Base-by-base conservation (phyloP, 2,888 invertebrate species). In the Hedya salicella region DNA sequence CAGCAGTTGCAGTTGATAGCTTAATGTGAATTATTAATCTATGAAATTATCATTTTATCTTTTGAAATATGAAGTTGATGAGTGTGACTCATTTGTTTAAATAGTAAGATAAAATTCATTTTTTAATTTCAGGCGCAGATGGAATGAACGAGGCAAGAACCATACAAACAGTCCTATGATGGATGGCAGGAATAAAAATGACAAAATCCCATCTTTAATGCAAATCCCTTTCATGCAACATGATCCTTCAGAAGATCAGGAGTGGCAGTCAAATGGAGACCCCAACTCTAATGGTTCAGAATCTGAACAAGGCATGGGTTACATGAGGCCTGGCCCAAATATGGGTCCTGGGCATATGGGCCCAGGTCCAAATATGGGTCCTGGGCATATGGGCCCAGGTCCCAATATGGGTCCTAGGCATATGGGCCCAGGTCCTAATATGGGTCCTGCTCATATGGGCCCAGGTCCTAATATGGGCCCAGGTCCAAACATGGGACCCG, bases 161-260 rank as follows among this genome's bases (percentile, higher is more conserved):
- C 76, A 77, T 19, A 72, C 72, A 11, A 83, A 84, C 17, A 91
- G 88, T 71, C 91, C 89, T 3, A 78, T 74, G 19, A 82, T 80
- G 30, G 89, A 89, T 69, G 89, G 89, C 9, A 80, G 85, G 71
- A 86, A 80, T 54, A 83, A 82, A 71, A 65, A 67, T 40, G 65
- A 67, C 14, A 79, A 76, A 62, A 89, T 89, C 67, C 87, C 86
- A 61, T 72, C 89, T 19, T 80, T 88, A 5, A 90, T 89, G 89
- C 90, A 91, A 78, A 78, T 87, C 9, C 81, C 88, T 69, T 74
- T 88, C 19, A 80, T 80, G 75, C 83, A 81, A 13, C 87, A 86
- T 30, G 82, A 85, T 53, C 81, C 81, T 36, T 77, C 83, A 5
- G 83, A 85, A 62, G 74, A 80, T 40, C 73, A 69, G 36, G 74